Evolutionary conservation across 2,797 vertebrate species (phyloP), one percentile per base, ranked within the genome.

Genomic region (Alcedo quadribrachys): DNA sequence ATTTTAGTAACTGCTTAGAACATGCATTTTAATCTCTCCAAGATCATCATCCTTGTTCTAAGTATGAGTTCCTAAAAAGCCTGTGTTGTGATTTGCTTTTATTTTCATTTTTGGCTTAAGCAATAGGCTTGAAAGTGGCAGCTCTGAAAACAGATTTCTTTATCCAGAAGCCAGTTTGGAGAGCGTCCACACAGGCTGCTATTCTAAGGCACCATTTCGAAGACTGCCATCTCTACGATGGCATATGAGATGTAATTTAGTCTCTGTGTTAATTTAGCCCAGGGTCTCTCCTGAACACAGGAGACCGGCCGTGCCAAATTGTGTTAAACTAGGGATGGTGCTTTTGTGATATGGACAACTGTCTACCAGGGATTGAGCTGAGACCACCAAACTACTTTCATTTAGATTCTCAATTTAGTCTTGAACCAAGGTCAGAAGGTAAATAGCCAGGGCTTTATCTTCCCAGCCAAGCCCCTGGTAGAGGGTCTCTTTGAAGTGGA

Each of bases 121-220:
- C 95, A 89, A 86, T 50, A 76, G 90, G 93, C 96, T 97, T 97
- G 97, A 97, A 97, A 42, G 70, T 85, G 86, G 93, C 93, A 74
- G 89, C 95, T 97, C 96, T 90, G 96, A 82, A 94, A 96, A 92
- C 96, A 97, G 96, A 95, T 97, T 97, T 96, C 97, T 97, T 97
- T 97, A 97, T 97, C 96, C 92, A 73, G 90, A 83, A 96, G 97
- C 98, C 98, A 98, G 97, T 71, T 95, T 97, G 97, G 97, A 98
- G 93, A 57, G 15, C 24, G 15, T 97, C 95, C 97, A 95, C 96
- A 82, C 89, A 45, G 93, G 87, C 94, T 94, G 81, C 89, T 93
- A 82, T 94, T 95, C 91, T 60, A 77, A 97, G 95, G 95, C 81
- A 65, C 89, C 91, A 73, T 74, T 90, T 79, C 51, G 80, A 92